These are phyloP conservation scores for Pterostichus madidus DNA, from an alignment of 2,888 invertebrate species.

Conservation along the genomic window DNA sequence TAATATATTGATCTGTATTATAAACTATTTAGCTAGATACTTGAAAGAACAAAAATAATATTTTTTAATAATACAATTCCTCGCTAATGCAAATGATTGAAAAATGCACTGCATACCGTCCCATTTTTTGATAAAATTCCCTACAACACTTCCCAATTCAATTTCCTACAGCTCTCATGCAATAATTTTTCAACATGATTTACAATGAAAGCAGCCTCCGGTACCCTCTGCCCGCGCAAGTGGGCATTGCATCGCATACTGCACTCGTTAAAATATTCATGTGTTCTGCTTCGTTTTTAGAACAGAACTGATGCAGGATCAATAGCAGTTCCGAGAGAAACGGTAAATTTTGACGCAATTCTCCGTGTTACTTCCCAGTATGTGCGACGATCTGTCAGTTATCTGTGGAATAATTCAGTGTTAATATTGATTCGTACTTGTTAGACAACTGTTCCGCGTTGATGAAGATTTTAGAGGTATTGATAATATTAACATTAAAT, in stretches of 20 bases:
- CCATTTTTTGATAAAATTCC: slow-evolving; percentile 32
- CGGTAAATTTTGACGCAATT: slow-evolving; percentile 45
- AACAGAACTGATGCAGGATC: slow-evolving; percentile 56
- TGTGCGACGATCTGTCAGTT: slow-evolving; percentile 46
- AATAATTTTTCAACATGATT: slow-evolving; percentile 50
- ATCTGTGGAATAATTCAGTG: slow-evolving; percentile 30
- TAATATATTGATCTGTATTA: no score
- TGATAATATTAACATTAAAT: not conserved
- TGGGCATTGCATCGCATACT: slow-evolving; percentile 20
- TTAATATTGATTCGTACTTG: slow-evolving; percentile 52
- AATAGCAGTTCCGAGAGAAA: slow-evolving; percentile 40
- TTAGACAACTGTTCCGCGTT: not conserved
- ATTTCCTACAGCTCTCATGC: slow-evolving; percentile 14
- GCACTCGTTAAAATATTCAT: slow-evolving; percentile 53
- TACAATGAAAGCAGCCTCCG: slow-evolving; percentile 33
- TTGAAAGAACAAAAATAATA: not conserved
- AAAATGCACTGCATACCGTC: not conserved
- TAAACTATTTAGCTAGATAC: not conserved
- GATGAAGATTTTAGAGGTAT: not conserved
- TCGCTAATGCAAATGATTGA: slow-evolving; percentile 4
- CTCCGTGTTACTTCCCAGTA: slow-evolving; percentile 11
- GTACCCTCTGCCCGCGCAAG: not conserved
- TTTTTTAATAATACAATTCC: not conserved
- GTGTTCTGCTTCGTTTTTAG: slow-evolving; percentile 51
- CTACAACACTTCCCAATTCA: slow-evolving; percentile 38